These are phyloP conservation scores for Spilarctia lutea DNA, from an alignment of 2,888 invertebrate genomes.

Conservation along the genomic window DNA sequence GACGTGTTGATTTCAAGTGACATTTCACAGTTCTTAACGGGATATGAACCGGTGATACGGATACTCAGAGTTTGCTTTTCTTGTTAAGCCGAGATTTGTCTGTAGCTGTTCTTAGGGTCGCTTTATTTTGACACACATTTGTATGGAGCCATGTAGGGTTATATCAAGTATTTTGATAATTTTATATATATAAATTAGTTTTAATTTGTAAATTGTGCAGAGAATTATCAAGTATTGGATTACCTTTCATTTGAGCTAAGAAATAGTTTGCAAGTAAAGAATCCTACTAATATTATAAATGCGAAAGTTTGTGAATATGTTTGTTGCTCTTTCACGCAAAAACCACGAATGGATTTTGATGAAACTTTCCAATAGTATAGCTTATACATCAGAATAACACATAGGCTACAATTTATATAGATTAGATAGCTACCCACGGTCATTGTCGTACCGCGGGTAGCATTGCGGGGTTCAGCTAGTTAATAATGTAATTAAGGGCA, in stretches of 20 bases:
- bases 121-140: background rate
- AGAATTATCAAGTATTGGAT: background rate
- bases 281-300: no score
- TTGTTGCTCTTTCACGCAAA: no score
- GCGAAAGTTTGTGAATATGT: no score
- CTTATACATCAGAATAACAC: no score
- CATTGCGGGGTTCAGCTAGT: no score
- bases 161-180: background rate
- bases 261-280: background rate
- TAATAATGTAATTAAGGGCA: no score
- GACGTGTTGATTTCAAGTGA: constrained; percentile 15
- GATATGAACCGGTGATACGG: constrained; percentile 41
- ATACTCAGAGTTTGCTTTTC: constrained; percentile 12
- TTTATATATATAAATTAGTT: background rate
- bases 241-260: background rate
- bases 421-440: no score
- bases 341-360: no score
- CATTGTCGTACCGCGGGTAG: no score
- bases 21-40: constrained; percentile 9
- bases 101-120: background rate
- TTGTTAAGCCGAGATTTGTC: constrained; percentile 3
- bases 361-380: no score
- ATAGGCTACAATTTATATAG: no score
- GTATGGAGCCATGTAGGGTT: background rate
- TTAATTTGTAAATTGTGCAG: background rate